A percentile compares a stretch with the other conserved stretches of the same genome.
Conservation (phyloP, 1,140 invertebrate genomes). For the Dendrolimus kikuchii region DNA sequence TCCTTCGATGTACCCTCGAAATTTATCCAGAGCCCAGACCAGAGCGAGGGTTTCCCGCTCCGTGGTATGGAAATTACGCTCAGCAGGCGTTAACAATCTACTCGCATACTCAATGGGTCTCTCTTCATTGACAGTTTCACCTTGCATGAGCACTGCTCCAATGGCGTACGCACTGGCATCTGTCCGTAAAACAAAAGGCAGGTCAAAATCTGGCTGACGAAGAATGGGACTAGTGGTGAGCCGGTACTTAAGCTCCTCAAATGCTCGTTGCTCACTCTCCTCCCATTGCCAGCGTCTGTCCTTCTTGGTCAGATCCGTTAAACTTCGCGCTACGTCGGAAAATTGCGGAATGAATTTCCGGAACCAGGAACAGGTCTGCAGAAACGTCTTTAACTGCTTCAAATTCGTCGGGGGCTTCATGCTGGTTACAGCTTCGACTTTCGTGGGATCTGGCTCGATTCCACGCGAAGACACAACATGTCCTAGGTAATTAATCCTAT, state of each 20-base stretch:
- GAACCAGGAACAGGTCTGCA: conserved; percentile 10
- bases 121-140: neutral
- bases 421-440: neutral
- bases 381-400: conserved; percentile 5
- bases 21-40: conserved; percentile 59
- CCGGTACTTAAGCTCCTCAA: conserved; percentile 14
- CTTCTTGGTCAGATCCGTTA: conserved; percentile 7
- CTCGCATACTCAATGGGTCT: conserved; percentile 8
- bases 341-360: conserved; percentile 6
- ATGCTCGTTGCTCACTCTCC: conserved; percentile 1
- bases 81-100: conserved; percentile 40
- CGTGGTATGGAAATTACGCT: conserved; percentile 50
- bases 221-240: conserved; percentile 27
- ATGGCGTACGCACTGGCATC: conserved; percentile 41
- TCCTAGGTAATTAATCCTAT: conserved; percentile 4
- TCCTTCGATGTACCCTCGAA: conserved; percentile 52
- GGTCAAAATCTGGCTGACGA: conserved; percentile 23
- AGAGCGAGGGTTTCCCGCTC: conserved; percentile 68
- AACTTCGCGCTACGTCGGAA: neutral
- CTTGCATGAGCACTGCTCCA: conserved; percentile 1
- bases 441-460: conserved; percentile 7
- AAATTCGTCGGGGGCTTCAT: neutral
- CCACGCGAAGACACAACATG: conserved; percentile 4
- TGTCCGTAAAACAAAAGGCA: conserved; percentile 30
- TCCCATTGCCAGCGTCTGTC: neutral